phyloP scores from a whole-genome alignment of 2,888 invertebrate species.

The Epinotia nisella region DNA sequence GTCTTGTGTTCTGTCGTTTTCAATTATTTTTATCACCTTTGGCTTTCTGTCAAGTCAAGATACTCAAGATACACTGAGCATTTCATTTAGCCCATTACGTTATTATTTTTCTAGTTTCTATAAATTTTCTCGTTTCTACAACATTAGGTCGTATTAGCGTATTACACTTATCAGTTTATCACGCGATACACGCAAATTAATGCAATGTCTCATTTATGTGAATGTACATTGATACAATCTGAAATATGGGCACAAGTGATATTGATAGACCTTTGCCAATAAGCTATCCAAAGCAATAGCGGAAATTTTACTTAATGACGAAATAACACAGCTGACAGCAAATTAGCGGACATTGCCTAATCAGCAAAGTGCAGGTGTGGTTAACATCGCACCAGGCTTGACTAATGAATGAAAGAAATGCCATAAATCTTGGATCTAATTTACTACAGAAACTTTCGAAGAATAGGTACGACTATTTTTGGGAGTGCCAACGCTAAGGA shows the following conservation, averaged over 20 bases:
- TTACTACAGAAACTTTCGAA: slow-evolving; percentile 13
- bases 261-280: neutral
- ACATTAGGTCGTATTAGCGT: no score
- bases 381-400: neutral
- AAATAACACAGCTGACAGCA: slow-evolving; percentile 14
- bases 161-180: neutral
- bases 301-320: slow-evolving; percentile 11
- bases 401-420: slow-evolving; percentile 32
- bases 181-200: neutral
- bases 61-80: no score
- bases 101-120: no score
- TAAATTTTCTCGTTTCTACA: no score
- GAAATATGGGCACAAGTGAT: neutral
- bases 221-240: neutral
- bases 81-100: no score
- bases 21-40: no score
- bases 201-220: neutral
- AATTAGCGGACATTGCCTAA: slow-evolving; percentile 39
- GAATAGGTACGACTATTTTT: slow-evolving; percentile 15
- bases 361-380: slow-evolving; percentile 19
- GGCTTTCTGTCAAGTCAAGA: no score
- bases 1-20: no score
- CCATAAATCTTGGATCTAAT: slow-evolving; percentile 29
- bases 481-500: neutral
- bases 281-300: neutral